Conservation (phyloP, 2,113 vertebrate species). For the Gallinago jamesoni region DNA sequence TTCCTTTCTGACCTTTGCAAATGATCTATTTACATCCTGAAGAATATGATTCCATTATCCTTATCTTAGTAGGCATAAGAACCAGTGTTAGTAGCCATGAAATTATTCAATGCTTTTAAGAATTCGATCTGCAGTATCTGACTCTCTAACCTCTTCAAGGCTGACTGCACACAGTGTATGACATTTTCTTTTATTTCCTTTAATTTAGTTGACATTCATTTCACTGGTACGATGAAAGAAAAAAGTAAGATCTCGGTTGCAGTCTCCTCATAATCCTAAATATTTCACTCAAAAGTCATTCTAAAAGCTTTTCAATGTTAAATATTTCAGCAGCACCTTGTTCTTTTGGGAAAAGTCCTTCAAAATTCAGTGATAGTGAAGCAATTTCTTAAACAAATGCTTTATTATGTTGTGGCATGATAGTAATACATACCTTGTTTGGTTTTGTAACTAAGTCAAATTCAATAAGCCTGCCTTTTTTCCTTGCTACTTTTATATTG, state of each 20-base stretch:
- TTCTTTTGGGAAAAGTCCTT: not conserved
- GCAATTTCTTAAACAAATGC: not conserved
- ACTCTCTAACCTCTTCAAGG: slow-evolving; percentile 14
- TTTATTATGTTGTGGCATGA: not conserved
- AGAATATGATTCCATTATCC: not conserved
- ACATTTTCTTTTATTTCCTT: slow-evolving; percentile 47
- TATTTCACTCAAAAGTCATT: slow-evolving; percentile 13
- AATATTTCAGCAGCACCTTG: not conserved
- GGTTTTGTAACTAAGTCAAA: not conserved
- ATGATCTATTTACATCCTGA: not conserved
- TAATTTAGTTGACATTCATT: slow-evolving; percentile 50
- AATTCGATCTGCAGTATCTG: not conserved
- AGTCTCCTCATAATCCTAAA: slow-evolving; percentile 7
- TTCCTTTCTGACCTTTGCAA: slow-evolving; percentile 28
- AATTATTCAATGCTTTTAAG: slow-evolving; percentile 22
- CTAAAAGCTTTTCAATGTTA: not conserved
- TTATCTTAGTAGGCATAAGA: not conserved
- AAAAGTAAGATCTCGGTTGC: not conserved
- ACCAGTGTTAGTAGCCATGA: slow-evolving; percentile 3
- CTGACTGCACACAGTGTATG: slow-evolving; percentile 7
- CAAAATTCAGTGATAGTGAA: not conserved
- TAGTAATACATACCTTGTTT: not conserved
- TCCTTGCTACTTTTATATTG: not conserved
- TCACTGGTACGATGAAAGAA: slow-evolving; percentile 32
- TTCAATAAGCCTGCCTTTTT: not conserved